Base-by-base conservation (phyloP, 2,113 vertebrate species). In the Pseudonaja textilis region DNA sequence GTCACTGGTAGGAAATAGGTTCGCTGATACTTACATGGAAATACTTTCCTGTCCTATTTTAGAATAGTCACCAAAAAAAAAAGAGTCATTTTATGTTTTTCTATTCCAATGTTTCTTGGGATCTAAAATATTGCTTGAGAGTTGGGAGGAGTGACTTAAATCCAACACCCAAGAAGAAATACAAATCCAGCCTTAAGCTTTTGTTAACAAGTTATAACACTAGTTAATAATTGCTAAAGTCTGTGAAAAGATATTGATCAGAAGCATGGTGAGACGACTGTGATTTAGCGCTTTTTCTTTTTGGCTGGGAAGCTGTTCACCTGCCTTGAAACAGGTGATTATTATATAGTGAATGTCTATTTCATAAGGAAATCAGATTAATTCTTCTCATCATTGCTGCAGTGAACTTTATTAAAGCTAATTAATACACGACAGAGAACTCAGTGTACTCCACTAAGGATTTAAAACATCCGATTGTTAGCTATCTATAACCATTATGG, bases 361-460 rank as follows among this genome's bases (percentile, higher is more conserved):
- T 34, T 34, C 56, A 87, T 89, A 90, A 93, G 89, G 45, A 85
- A 90, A 86, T 64, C 61, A 93, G 64, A 93, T 93, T 93, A 87
- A 85, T 93, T 90, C 47, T 89, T 93, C 92, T 57, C 92, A 93
- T 93, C 45, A 29, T 45, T 34, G 54, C 23, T 23, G 25, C n/a
- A 22, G 81, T 54, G 81, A 64, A 18, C 54, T 93, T 64, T 64
- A 93, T 93, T 90, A 87, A 54, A 54, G 55, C 47, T 50, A 50
- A 50, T 93, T 93, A 93, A 90, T 56, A 54, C 64, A 93, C 61
- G 88, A 90, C 56, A 59, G 88, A 89, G 52, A 89, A 89, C 88
- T 59, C 54, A 54, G 74, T 12, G 23, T 56, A 42, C 25, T 89
- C 47, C 25, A 52, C 16, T 47, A 87, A 81, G 25, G 14, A 64